A percentile compares a stretch with the other conserved stretches of the same genome.
Evolutionary conservation across 2,797 vertebrate genomes (phyloP).

Genomic region (Trachops cirrhosus): DNA sequence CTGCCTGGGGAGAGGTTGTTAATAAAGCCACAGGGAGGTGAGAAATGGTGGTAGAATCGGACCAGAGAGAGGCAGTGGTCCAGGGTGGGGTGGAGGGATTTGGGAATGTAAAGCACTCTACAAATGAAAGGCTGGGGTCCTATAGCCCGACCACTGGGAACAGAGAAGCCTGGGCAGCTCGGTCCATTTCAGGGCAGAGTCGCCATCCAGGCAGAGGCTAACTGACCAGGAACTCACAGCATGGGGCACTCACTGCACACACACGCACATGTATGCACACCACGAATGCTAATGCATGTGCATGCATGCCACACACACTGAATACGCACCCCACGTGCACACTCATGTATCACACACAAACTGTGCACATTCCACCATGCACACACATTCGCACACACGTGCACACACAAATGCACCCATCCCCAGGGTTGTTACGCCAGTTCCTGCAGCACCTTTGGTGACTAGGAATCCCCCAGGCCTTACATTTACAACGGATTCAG

Average conservation of each 20-base stretch:
- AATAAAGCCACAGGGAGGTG: not conserved
- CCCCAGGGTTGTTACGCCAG: not conserved
- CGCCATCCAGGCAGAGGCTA: not conserved
- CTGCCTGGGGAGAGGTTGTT: not conserved
- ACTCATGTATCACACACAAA: not conserved
- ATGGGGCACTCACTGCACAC: not conserved
- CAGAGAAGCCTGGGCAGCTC: not conserved
- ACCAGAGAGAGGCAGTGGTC: too few relatives aligned
- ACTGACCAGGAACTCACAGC: not conserved
- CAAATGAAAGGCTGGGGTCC: not conserved
- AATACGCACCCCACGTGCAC: not conserved
- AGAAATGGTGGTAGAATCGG: not conserved
- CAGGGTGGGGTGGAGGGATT: not conserved
- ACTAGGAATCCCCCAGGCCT: not conserved
- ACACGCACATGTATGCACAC: fast-evolving
- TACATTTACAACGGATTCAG: not conserved
- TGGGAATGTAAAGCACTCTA: not conserved
- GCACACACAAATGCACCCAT: not conserved
- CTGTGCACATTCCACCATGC: too few relatives aligned
- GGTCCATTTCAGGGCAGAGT: not conserved
- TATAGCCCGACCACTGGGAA: not conserved
- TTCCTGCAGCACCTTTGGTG: not conserved
- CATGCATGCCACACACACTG: not conserved
- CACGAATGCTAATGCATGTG: too few relatives aligned
- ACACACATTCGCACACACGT: too few relatives aligned